Evolutionary conservation across 2,113 vertebrate genomes (phyloP), one percentile per base, ranked within the genome.

Genomic region (Rhabdornis inornatus): DNA sequence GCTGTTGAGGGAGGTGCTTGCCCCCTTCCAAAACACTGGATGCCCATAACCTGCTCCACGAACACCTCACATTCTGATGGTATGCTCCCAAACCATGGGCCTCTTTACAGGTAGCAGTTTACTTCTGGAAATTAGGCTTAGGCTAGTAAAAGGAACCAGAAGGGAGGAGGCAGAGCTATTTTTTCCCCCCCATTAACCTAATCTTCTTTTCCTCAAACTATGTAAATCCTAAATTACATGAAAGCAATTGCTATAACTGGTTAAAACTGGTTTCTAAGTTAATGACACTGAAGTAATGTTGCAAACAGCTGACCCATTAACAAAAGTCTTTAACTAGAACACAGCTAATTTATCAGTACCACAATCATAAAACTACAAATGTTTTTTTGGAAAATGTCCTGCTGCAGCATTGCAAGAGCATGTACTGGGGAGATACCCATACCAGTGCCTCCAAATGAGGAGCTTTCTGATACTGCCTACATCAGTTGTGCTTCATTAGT

Each of bases 181-280:
- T 50, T 74, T 69, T 15, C 15, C 44, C 52, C 45, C 42, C 72
- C 52, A 94, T 94, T 97, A 96, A 88, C 79, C 75, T 95, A 92
- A 94, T 91, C 60, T 92, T 86, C 85, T 87, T 89, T 91, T 96
- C 94, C 81, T 92, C 94, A 91, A 90, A 95, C 40, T 88, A 94
- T 31, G 92, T 95, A 96, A 96, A 89, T 96, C 95, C 77, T 77
- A 75, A 93, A 80, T 65, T 90, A 84, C 87, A 71, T 47, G 42
- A 84, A 94, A 89, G 56, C 56, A 94, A 87, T 87, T 84, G 24
- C 69, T 77, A 8, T 63, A 83, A 94, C 91, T 71, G 42, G 76
- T 92, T 95, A 95, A 90, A 94, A 89, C 75, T 45, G 81, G 95
- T 87, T 95, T 70, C 81, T 45, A 83, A 93, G 60, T 85, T 95